Evolutionary conservation across 2,888 invertebrate species (phyloP).

Genomic region (Acrobasis consociella): DNA sequence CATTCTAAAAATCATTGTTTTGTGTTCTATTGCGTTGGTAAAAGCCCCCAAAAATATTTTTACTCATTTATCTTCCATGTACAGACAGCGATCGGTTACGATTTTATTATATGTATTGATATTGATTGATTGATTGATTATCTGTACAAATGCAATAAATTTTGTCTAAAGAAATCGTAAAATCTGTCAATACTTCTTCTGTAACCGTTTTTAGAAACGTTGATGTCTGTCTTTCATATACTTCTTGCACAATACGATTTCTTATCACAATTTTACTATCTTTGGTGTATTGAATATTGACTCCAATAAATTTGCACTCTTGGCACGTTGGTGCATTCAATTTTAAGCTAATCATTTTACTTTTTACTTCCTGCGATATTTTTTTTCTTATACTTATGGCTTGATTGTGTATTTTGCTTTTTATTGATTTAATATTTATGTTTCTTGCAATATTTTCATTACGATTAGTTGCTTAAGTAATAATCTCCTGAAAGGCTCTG

Average conservation of each 20-base stretch:
- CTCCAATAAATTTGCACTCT: slow-evolving; percentile 26
- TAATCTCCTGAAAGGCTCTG: no score
- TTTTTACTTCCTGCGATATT: background rate
- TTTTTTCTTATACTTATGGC: background rate
- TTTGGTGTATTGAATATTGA: slow-evolving; percentile 27
- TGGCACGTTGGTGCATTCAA: slow-evolving; percentile 8
- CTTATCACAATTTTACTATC: slow-evolving; percentile 23
- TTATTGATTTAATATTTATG: background rate
- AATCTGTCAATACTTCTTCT: background rate
- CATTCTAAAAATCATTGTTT: no score
- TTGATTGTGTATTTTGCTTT: background rate
- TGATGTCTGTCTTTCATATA: background rate
- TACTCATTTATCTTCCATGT: no score
- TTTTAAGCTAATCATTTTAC: no score
- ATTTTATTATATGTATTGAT: no score
- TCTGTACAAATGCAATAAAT: background rate
- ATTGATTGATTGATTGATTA: slow-evolving; percentile 21
- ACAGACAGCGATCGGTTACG: no score
- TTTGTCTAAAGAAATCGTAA: background rate
- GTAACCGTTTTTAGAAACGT: background rate
- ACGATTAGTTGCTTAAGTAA: no score
- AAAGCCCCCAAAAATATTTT: no score
- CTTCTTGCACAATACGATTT: slow-evolving; percentile 26
- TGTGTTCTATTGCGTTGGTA: no score
- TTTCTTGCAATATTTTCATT: no score